A percentile compares a stretch with the other conserved stretches of the same genome.
Conservation (phyloP, 2,113 vertebrate species). For the Oxygymnocypris stewartii region DNA sequence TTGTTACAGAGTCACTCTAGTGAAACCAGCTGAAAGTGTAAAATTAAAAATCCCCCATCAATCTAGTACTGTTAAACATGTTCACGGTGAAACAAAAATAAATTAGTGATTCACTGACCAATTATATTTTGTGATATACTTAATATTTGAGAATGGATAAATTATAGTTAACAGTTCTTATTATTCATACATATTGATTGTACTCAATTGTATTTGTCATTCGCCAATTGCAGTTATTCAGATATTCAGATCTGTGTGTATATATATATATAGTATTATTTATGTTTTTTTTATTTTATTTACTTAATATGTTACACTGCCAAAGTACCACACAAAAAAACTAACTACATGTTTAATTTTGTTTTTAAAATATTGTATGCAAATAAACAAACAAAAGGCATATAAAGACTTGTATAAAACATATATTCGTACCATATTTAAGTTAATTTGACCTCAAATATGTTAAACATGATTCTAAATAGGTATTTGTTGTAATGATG, state of each 20-base stretch:
- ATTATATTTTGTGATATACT: too few relatives aligned
- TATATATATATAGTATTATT: too few relatives aligned
- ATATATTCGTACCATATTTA: neutral
- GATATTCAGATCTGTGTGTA: neutral
- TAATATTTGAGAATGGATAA: too few relatives aligned
- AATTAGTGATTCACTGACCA: too few relatives aligned
- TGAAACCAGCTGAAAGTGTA: neutral
- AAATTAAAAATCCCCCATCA: neutral
- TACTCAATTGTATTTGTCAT: neutral
- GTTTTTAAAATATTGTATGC: neutral
- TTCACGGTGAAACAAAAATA: too few relatives aligned
- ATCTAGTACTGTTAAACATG: neutral
- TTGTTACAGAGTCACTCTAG: neutral
- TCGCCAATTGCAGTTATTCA: neutral
- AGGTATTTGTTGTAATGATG: neutral
- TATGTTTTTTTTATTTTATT: neutral
- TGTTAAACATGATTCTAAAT: neutral
- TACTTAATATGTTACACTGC: neutral
- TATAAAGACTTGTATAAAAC: too few relatives aligned
- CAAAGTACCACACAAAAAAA: neutral
- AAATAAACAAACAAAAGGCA: neutral
- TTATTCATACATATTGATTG: too few relatives aligned
- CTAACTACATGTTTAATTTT: neutral
- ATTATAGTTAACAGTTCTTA: too few relatives aligned
- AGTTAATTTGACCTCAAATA: neutral